A percentile compares a stretch with the other conserved stretches of the same genome.
Conservation (phyloP, 2,113 vertebrate genomes). For the Oncorhynchus keta region DNA sequence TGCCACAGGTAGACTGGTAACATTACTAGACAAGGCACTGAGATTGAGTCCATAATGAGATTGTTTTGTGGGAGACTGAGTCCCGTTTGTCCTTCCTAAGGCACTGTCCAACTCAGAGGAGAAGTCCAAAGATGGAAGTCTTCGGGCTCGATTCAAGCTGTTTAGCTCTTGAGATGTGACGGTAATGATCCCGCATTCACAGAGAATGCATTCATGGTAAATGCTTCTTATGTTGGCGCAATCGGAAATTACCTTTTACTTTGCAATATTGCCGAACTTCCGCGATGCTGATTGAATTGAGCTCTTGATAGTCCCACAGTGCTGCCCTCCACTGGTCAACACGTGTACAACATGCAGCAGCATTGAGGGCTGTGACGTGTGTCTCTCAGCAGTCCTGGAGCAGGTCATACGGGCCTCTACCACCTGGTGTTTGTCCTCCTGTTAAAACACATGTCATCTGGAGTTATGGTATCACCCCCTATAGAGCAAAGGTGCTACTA, state of each 20-base stretch:
- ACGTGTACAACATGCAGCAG: background rate
- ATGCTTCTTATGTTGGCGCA: background rate
- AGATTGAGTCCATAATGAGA: background rate
- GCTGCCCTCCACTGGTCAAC: background rate
- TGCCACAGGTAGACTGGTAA: background rate
- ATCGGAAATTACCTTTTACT: background rate
- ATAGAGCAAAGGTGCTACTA: background rate
- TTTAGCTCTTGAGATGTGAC: no score
- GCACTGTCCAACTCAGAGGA: background rate
- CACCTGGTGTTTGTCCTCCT: conserved; percentile 64
- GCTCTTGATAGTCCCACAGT: background rate
- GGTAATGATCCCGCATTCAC: no score
- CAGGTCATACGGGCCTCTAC: conserved; percentile 47
- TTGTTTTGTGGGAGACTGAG: background rate
- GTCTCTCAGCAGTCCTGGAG: conserved; percentile 61
- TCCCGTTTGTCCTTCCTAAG: background rate
- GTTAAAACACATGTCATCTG: conserved; percentile 10
- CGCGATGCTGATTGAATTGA: no score
- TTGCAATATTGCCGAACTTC: no score
- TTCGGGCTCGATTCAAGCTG: no score
- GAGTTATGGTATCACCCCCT: background rate
- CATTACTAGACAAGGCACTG: background rate
- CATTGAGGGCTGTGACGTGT: background rate
- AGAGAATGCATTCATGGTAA: no score
- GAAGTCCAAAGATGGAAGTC: background rate